These are phyloP conservation scores for Fulica atra DNA, from an alignment of 2,113 vertebrate genomes.

Conservation along the genomic window DNA sequence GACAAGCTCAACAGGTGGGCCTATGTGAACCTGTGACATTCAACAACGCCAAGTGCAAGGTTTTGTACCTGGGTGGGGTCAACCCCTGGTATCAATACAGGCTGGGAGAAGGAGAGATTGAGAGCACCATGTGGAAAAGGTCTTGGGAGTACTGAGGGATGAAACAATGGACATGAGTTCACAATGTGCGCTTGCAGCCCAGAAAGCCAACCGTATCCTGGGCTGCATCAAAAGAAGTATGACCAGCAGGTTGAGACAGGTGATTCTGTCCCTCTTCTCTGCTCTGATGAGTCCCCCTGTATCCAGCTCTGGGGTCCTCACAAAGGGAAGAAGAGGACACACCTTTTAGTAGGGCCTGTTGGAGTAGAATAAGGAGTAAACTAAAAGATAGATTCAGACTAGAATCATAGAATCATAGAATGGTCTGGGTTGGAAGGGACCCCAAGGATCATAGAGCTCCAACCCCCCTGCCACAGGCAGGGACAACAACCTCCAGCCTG, in stretches of 20 bases:
- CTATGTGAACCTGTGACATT: not conserved
- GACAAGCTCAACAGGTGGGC: not conserved
- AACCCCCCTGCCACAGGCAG: no score
- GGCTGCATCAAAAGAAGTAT: not conserved
- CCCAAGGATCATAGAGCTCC: no score
- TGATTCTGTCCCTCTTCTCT: not conserved
- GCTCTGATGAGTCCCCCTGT: not conserved
- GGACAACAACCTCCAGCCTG: no score
- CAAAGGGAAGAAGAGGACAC: not conserved
- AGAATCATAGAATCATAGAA: no score
- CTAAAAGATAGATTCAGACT: not conserved
- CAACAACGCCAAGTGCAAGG: not conserved
- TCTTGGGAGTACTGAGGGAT: not conserved
- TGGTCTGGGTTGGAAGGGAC: no score
- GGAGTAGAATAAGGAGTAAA: not conserved
- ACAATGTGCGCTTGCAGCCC: fast-evolving
- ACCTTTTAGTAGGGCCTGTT: not conserved
- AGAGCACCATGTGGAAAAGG: no score
- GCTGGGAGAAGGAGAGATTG: no score
- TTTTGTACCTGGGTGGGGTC: fast-evolving
- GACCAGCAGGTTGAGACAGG: not conserved
- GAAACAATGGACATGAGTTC: not conserved
- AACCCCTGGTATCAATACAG: not conserved
- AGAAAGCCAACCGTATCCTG: fast-evolving
- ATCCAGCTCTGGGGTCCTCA: not conserved